phyloP scores from a whole-genome alignment of 1,140 invertebrate species.

The Thaumetopoea pityocampa region DNA sequence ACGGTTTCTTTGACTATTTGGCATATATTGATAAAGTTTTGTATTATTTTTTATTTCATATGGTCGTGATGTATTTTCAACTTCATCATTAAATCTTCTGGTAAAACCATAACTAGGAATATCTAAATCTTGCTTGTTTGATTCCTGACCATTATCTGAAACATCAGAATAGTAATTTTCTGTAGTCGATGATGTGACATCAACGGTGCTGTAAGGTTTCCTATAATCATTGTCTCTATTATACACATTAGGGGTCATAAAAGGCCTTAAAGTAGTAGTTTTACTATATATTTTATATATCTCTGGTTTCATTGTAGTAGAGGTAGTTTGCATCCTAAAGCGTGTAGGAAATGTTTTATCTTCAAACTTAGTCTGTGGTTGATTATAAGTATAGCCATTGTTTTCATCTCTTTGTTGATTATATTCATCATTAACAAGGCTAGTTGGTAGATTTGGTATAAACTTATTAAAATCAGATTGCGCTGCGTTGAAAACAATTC shows the following conservation, averaged over 20 bases:
- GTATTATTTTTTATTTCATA: too few species aligned
- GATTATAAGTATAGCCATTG: conserved; percentile 4
- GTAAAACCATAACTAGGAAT: neutral
- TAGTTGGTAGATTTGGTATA: neutral
- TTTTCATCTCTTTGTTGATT: conserved; percentile 1
- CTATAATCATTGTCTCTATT: too few species aligned
- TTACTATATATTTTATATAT: neutral
- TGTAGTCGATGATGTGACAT: neutral
- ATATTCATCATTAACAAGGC: neutral
- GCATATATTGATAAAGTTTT: too few species aligned
- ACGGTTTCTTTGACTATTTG: too few species aligned
- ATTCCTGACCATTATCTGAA: conserved; percentile 1
- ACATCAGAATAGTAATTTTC: conserved; percentile 1
- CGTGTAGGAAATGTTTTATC: conserved; percentile 1
- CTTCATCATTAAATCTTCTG: too few species aligned
- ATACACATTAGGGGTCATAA: conserved; percentile 1
- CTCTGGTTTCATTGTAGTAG: neutral
- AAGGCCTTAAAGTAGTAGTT: conserved; percentile 6
- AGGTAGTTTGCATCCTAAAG: neutral
- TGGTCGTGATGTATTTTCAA: too few species aligned
- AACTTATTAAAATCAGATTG: too few species aligned
- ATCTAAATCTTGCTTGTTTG: neutral
- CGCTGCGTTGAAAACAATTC: too few species aligned
- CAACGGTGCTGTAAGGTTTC: too few species aligned
- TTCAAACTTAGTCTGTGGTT: neutral